Base-by-base conservation (phyloP, 2,797 vertebrate genomes). In the Urocyon cinereoargenteus region DNA sequence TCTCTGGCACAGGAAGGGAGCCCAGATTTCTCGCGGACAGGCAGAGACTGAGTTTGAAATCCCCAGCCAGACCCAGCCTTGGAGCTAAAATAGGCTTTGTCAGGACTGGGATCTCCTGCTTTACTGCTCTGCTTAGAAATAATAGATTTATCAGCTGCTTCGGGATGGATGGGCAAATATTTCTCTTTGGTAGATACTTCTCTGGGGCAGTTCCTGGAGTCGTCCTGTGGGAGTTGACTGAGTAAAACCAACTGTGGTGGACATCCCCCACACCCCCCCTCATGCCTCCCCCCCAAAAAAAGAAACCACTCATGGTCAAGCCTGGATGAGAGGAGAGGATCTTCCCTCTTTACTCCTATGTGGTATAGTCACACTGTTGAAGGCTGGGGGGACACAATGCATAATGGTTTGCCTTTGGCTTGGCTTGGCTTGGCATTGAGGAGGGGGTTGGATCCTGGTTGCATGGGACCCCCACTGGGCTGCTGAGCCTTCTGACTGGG, bases 11-110 rank as follows among this genome's bases (percentile, higher is more conserved):
- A 5, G 9, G n/a, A 95, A 40, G 14, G 68, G 13, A 90, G 61
- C 94, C 92, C 70, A n/a, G 94, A 77, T 96, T 97, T 97, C 34
- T 96, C 72, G 11, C 0, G 62, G 91, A 62, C 26, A 45, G 83
- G 57, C 26, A 72, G 86, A 7, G 78, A 96, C 36, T 3, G 93
- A 81, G 62, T 97, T 95, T 90, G 96, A 93, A 97, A 96, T 96
- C 81, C 45, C 22, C 89, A 19, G 84, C 22, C 89, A 21, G 84
- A 15, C 55, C 73, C n/a, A 95, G 85, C 61, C 79, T 95, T 62
- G 73, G 77, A 95, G 77, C 95, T 73, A 45, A 90, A 93, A 83
- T 36, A 57, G 87, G 93, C 36, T 95, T 90, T 96, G 61, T 68
- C 40, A 40, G 75, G 75, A 82, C 88, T 72, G 40, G 85, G 83